phyloP scores from a whole-genome alignment of 1,140 invertebrate genomes.

The Zaprionus davidi region DNA sequence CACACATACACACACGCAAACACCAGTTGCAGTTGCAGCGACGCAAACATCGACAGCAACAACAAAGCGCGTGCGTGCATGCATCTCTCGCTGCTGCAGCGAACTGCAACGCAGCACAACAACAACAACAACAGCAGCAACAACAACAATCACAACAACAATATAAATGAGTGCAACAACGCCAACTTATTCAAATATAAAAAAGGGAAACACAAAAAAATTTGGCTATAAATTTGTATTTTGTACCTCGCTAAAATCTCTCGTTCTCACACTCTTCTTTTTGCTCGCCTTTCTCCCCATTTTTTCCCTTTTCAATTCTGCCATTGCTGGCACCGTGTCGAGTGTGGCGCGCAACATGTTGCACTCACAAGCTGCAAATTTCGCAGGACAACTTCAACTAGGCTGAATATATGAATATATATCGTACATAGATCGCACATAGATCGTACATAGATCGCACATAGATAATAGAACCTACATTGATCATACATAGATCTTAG shows the following conservation, averaged over 20 bases:
- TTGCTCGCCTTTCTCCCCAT: neutral
- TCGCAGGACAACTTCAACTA: neutral
- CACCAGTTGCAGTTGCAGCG: constrained; percentile 70
- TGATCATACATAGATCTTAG: too few species aligned
- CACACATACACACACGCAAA: constrained; percentile 51
- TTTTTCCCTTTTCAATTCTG: neutral
- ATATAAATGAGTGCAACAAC: neutral
- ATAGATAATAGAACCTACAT: too few species aligned
- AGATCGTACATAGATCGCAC: too few species aligned
- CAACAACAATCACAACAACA: constrained; percentile 11
- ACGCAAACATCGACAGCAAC: constrained; percentile 16
- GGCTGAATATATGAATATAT: neutral
- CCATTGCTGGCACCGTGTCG: neutral
- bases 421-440: neutral
- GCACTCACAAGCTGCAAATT: neutral
- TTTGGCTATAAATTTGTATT: constrained; percentile 52
- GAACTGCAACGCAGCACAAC: constrained; percentile 17
- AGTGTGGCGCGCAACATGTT: constrained; percentile 21
- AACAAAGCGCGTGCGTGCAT: constrained; percentile 51
- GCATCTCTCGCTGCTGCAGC: constrained; percentile 14
- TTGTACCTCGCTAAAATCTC: constrained; percentile 57
- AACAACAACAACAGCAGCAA: neutral
- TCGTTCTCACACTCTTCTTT: constrained; percentile 10
- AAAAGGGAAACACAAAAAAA: constrained; percentile 37
- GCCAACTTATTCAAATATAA: constrained; percentile 54